Evolutionary conservation across 2,888 invertebrate species (phyloP).

Genomic region (Archips crataeganus): DNA sequence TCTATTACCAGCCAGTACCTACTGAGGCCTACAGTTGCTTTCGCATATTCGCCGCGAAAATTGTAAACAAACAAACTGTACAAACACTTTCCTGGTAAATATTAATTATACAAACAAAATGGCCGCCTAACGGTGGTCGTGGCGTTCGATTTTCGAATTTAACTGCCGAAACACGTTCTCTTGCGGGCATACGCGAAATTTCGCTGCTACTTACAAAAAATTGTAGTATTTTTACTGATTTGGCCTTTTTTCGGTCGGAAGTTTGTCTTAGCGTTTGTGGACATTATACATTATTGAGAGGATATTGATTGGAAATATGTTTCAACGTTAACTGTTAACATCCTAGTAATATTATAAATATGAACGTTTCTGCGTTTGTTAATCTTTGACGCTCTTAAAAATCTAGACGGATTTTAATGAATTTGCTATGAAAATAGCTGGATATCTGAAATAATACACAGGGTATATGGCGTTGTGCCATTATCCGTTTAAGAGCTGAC

Average conservation of each 20-base stretch:
- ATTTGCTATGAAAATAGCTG: too few species aligned
- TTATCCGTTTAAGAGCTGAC: too few species aligned
- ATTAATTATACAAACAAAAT: slow-evolving; percentile 50
- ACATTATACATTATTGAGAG: background rate
- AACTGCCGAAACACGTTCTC: slow-evolving; percentile 43
- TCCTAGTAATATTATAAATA: too few species aligned
- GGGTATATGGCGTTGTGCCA: too few species aligned
- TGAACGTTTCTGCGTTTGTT: too few species aligned
- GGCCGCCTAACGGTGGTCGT: slow-evolving; percentile 43
- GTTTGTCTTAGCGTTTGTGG: background rate
- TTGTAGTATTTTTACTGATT: slow-evolving; percentile 36
- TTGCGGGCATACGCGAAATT: slow-evolving; percentile 46
- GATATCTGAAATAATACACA: too few species aligned
- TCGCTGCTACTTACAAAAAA: slow-evolving; percentile 46
- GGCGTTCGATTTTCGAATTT: slow-evolving; percentile 50
- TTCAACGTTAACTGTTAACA: too few species aligned
- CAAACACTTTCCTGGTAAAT: slow-evolving; percentile 51
- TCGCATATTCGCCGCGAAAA: slow-evolving; percentile 53
- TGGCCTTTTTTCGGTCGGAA: background rate
- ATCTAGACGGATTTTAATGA: too few species aligned
- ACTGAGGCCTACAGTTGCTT: slow-evolving; percentile 38
- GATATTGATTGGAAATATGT: background rate
- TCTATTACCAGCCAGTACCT: slow-evolving; percentile 11
- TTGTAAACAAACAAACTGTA: slow-evolving; percentile 49
- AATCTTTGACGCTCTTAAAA: too few species aligned